Conservation (phyloP, 2,113 vertebrate genomes). For the Corvus moneduloides region DNA sequence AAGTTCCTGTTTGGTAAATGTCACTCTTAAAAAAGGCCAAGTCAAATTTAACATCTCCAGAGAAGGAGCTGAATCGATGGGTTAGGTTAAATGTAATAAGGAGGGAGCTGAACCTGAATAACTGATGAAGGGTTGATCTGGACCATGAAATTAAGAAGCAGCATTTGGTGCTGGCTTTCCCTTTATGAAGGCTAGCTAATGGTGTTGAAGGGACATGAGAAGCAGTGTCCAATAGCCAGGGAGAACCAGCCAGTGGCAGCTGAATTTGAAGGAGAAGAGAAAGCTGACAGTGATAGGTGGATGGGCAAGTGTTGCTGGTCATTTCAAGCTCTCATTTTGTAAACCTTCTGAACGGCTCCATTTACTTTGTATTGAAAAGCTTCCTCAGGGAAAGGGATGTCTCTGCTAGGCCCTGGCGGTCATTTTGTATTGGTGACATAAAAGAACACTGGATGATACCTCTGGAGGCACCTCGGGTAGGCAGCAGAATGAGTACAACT, state of each 20-base stretch:
- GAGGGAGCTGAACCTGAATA: not conserved
- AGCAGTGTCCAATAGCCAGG: not conserved
- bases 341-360: accelerated
- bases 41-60: not conserved
- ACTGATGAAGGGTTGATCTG: not conserved
- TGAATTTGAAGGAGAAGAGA: not conserved
- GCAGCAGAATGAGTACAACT: not conserved
- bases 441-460: not conserved
- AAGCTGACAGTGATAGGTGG: not conserved
- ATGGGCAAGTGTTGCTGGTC: not conserved
- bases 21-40: not conserved
- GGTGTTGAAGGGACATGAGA: not conserved
- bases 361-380: not conserved
- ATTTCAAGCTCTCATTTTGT: not conserved
- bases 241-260: not conserved
- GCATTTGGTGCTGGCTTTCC: not conserved
- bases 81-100: not conserved
- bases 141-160: not conserved
- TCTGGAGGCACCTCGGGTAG: not conserved
- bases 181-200: not conserved
- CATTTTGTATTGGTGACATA: not conserved
- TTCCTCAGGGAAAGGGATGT: not conserved
- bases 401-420: not conserved
- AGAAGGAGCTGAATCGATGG: not conserved
- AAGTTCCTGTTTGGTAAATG: not conserved